Evolutionary conservation across 2,888 invertebrate genomes (phyloP).

Genomic region (Lepetodrilus schrolli): DNA sequence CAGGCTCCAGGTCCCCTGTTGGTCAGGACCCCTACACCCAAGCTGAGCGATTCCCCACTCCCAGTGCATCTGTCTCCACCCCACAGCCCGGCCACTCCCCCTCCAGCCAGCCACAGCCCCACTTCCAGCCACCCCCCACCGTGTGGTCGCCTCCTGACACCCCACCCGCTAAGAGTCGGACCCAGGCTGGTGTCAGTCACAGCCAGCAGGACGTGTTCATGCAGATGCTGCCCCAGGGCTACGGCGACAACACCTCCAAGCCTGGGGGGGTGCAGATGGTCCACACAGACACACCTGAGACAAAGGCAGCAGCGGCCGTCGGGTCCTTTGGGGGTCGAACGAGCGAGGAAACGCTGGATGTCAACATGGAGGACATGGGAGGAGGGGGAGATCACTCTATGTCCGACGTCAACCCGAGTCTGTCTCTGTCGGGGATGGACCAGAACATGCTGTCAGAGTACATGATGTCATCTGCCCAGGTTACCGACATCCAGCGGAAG

Average conservation of each 20-base stretch:
- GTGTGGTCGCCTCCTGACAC: neutral
- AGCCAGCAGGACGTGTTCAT: slow-evolving; percentile 20
- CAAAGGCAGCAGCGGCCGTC: too few relatives aligned
- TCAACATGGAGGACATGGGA: slow-evolving; percentile 1
- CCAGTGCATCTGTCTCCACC: neutral
- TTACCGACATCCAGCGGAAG: slow-evolving; percentile 3
- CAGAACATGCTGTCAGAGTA: slow-evolving; percentile 4
- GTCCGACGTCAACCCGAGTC: neutral
- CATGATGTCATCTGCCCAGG: slow-evolving; percentile 7
- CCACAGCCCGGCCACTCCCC: neutral
- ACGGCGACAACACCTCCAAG: neutral
- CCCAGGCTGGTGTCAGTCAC: neutral
- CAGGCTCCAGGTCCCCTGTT: neutral
- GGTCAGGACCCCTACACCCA: neutral
- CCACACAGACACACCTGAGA: neutral
- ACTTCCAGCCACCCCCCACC: neutral
- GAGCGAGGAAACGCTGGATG: neutral
- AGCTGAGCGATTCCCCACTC: neutral
- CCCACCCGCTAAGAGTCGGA: neutral
- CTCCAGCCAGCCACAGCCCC: neutral
- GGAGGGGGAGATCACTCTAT: neutral
- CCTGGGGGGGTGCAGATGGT: neutral
- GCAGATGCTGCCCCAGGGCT: slow-evolving; percentile 24
- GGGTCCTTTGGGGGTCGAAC: neutral
- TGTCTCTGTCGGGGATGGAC: neutral